These are phyloP conservation scores for Drosophila littoralis DNA, from an alignment of 1,140 invertebrate genomes.

Conservation along the genomic window DNA sequence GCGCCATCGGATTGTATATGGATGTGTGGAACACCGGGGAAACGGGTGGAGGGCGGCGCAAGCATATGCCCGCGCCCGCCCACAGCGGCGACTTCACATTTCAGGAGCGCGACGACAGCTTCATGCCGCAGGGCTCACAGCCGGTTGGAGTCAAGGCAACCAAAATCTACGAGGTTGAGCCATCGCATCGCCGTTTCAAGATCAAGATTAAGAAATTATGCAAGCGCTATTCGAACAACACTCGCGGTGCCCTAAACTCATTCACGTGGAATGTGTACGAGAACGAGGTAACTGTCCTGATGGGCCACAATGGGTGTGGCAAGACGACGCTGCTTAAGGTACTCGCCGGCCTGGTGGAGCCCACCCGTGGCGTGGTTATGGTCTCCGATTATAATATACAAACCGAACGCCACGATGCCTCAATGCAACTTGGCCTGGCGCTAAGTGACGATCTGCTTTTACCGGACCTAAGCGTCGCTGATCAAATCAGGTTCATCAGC, in stretches of 20 bases:
- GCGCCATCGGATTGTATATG: constrained; percentile 49
- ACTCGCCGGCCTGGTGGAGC: constrained; percentile 90
- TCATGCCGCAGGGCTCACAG: constrained; percentile 23
- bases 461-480: constrained; percentile 31
- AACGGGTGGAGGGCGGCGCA: constrained; percentile 22
- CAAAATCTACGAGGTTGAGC: constrained; percentile 72
- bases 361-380: constrained; percentile 89
- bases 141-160: constrained; percentile 54
- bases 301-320: constrained; percentile 94
- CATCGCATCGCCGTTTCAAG: constrained; percentile 66
- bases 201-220: constrained; percentile 66
- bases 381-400: constrained; percentile 88
- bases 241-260: constrained; percentile 86
- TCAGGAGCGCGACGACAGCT: constrained; percentile 26
- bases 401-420: constrained; percentile 47
- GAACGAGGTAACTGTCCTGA: constrained; percentile 89
- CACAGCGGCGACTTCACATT: constrained; percentile 36
- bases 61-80: not conserved
- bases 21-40: constrained; percentile 58
- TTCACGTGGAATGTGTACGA: constrained; percentile 85
- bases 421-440: constrained; percentile 57
- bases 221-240: constrained; percentile 73
- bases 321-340: constrained; percentile 92
- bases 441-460: constrained; percentile 42
- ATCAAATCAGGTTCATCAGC: constrained; percentile 85